Base-by-base conservation (phyloP, 2,888 invertebrate species). In the Pammene fasciana region DNA sequence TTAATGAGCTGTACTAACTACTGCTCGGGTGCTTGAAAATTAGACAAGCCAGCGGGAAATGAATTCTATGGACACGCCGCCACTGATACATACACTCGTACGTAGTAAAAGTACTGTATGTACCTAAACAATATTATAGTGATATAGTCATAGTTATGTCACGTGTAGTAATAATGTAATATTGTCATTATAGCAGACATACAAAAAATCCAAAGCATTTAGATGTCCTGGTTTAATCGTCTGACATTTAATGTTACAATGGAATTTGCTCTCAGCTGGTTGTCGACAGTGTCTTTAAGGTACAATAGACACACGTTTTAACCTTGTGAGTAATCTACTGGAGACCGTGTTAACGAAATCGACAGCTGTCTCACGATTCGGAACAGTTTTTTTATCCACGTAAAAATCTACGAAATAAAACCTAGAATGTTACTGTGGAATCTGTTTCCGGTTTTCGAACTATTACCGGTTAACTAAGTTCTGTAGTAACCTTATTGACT, bases 271-370 rank as follows among this genome's bases (percentile, higher is more conserved):
- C 45, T 54, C 45, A 54, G 68, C 38, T 50, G 59, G 65, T 38
- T 46, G 59, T 52, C 43, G 65, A 26, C 59, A 64, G 64, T 36
- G 36, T 64, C 41, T 70, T 56, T 64, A 65, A 46, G 52, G 54
- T 52, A 68, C 65, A 68, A 68, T 57, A 68, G 68, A 64, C 59
- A 67, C 61, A 26, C 68, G 59, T 68, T 71, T 65, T 66, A 67
- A 64, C 73, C 73, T 73, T 72, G 72, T 41, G 52, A 34, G 60
- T 46, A 60, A 65, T 70, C 45, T 72, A 71, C 71, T 59, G 34
- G 70, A 72, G 72, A 72, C 64, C 70, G 72, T 64, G 65, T 65
- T 59, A 62, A 48, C 52, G 16, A 14, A 57, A 68, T 65, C 59
- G 59, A 70, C 60, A 48, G 62, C 71, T 62, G 72, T 62, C 61